These are phyloP conservation scores for Bombus affinis DNA, from an alignment of 1,140 invertebrate species.

Conservation along the genomic window DNA sequence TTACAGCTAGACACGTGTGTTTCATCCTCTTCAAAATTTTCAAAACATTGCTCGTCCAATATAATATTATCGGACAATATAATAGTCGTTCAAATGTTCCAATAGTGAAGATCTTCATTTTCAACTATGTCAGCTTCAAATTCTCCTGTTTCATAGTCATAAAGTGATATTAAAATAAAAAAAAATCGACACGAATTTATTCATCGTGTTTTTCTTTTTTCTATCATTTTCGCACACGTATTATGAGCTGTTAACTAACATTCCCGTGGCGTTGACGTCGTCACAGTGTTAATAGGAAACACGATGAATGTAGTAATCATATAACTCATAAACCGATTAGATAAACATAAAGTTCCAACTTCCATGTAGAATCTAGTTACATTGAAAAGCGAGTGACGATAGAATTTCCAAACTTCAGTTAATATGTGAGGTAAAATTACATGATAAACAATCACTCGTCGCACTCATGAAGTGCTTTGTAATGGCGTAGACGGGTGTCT, in stretches of 20 bases:
- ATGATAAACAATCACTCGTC: conserved; percentile 4
- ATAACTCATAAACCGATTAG: not conserved
- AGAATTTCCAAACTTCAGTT: not conserved
- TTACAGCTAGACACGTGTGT: no score
- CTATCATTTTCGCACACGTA: no score
- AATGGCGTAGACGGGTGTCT: not conserved
- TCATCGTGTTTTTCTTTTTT: not conserved
- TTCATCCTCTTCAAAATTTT: no score
- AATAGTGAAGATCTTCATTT: no score
- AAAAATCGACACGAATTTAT: not conserved
- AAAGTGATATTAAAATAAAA: not conserved
- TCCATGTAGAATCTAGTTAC: not conserved
- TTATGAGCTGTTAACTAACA: not conserved
- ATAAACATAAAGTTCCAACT: not conserved
- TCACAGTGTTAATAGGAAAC: not conserved
- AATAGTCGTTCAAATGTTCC: no score
- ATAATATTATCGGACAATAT: no score
- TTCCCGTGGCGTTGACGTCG: not conserved
- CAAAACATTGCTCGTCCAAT: no score
- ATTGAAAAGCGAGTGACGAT: not conserved
- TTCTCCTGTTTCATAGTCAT: no score
- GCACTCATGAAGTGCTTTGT: not conserved
- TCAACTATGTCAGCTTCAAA: no score
- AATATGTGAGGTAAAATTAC: conserved; percentile 10
- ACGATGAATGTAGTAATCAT: not conserved